Base-by-base conservation (phyloP, 1,140 invertebrate genomes). In the Drosophila elegans region DNA sequence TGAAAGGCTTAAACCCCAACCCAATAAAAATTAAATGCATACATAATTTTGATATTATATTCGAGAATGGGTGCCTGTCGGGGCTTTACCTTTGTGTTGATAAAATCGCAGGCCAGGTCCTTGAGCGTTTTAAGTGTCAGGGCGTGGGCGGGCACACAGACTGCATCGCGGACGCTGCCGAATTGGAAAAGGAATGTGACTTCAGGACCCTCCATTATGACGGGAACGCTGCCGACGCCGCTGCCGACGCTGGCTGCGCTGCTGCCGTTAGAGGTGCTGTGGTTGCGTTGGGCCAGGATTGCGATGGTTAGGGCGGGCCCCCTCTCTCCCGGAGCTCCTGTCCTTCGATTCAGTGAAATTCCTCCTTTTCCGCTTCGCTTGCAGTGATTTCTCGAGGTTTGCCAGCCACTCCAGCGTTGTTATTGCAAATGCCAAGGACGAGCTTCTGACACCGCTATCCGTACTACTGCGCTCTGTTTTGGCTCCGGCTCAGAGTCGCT, bases 131-230 rank as follows among this genome's bases (percentile, higher is more conserved):
- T 97, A 48, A 99, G 94, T 76, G 97, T 98, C 69, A 99, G 94
- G 51, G 95, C 94, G 76, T 95, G 95, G 63, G 95, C 94, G 55
- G 98, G 96, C 46, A 97, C 96, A 34, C 96, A 96, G 29, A 98
- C 95, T 62, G 96, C 96, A 94, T 99, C 98, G 85, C 97, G 95
- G 66, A 96, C 94, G 90, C 99, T 95, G 79, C 98, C 98, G 93
- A 98, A 96, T 94, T 99, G 98, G 93, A 99, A 98, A 85, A 97
- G 94, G 93, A 99, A 99, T 80, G 96, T 97, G 78, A 98, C 95
- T 93, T 97, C 96, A 73, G 94, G 93, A 90, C 95, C 95, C 91
- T 96, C 95, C 95, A 96, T 95, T 60, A 77, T 91, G 68, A 91
- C 79, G 51, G 90, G 85, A 34, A 90, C 90, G 66, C 59, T 84